Base-by-base conservation (phyloP, 2,113 vertebrate species). In the Seriola dumerili region DNA sequence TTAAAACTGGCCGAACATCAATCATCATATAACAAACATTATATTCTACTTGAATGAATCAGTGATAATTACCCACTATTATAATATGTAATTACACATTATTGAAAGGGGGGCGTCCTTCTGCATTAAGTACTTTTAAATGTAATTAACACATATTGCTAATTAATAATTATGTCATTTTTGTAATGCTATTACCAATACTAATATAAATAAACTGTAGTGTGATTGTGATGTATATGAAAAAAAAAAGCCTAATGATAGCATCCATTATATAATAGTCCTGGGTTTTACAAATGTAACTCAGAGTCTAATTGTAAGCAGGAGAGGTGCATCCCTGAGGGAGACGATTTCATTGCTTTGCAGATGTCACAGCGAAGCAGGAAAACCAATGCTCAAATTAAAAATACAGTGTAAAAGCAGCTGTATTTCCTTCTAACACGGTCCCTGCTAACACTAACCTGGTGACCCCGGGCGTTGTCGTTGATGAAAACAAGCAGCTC, bases 401-500 rank as follows among this genome's bases (percentile, higher is more conserved):
- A 88, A 92, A 85, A 81, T 48, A 61, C 36, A 13, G 13, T 29
- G 63, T 62, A 44, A 59, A 73, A 23, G 50, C 59, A 44, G 52
- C 63, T 64, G 38, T 62, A 70, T 76, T 72, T 78, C 67, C 72
- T 75, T 38, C 59, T 16, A 29, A 86, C 67, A 58, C 11, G 52
- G 54, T 78, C 61, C 55, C 21, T 68, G 78, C 61, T 48, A 62
- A 57, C 62, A 38, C 46, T 74, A 50, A 72, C 72, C 73, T 19
- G 5, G 57, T 85, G 81, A 87, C 85, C 76, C 48, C 40, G 44
- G 82, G 66, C 65, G 4, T 42, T 84, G 64, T 46, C 67, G 55
- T 4, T 83, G 75, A 75, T 85, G 80, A 87, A 77, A 85, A 77
- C 71, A 85, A 77, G 79, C 78, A 78, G 40, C 48, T 46, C 48